These are phyloP conservation scores for Drosophila setifemur DNA, from an alignment of 1,140 invertebrate genomes.

Conservation along the genomic window DNA sequence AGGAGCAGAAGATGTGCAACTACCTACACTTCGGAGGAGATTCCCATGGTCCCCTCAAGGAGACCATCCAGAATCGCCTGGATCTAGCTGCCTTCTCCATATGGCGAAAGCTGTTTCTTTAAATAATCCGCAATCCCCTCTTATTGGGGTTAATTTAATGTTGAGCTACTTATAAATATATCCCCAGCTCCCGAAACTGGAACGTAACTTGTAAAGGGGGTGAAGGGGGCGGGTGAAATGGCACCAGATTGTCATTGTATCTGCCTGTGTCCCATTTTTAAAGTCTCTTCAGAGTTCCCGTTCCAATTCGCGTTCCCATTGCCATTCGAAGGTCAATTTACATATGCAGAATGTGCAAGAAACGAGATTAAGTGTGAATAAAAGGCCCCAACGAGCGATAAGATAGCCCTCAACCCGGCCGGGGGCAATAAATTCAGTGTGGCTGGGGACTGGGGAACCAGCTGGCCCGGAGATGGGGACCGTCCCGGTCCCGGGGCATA, in stretches of 20 bases:
- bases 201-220: background rate
- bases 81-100: constrained; percentile 13
- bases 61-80: constrained; percentile 17
- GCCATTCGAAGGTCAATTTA: constrained; percentile 33
- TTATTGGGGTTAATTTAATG: background rate
- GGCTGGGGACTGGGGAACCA: constrained; percentile 13
- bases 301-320: background rate
- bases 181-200: background rate
- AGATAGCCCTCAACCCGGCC: constrained; percentile 11
- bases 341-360: constrained; percentile 27
- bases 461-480: constrained; percentile 4
- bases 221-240: background rate
- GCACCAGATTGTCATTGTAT: background rate
- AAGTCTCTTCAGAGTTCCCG: background rate
- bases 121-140: background rate
- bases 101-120: constrained; percentile 43
- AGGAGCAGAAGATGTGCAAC: constrained; percentile 29
- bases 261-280: constrained; percentile 2
- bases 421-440: background rate
- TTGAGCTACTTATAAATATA: background rate
- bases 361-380: constrained; percentile 38
- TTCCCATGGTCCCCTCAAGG: constrained; percentile 7
- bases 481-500: too few relatives aligned
- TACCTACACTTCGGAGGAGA: constrained; percentile 23
- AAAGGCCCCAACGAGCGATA: constrained; percentile 12